Base-by-base conservation (phyloP, 2,113 vertebrate species). In the Rhegmatorhina hoffmannsi region DNA sequence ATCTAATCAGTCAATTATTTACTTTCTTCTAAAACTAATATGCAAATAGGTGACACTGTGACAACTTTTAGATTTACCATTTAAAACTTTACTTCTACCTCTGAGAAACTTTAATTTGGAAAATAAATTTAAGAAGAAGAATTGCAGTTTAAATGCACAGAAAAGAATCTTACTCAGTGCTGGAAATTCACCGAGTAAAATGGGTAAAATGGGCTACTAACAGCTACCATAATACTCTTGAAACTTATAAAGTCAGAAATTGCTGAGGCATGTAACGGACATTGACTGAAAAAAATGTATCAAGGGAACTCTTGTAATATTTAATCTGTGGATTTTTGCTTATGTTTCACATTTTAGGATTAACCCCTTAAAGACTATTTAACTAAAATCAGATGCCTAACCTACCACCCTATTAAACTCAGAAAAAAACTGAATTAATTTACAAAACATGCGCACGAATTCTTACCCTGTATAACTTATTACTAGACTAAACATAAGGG, bases 311-410 rank as follows among this genome's bases (percentile, higher is more conserved):
- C 94, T 44, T 94, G 63, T 80, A 94, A 96, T 97, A 97, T 81
- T 96, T 96, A 60, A 96, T 96, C 94, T 97, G 98, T 98, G 98
- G 98, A 98, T 98, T 98, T 98, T 98, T 98, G 98, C 97, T 97
- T 96, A 96, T 96, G 86, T 97, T 98, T 97, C 95, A 92, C 97
- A 96, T 84, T 98, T 97, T 92, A 96, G 92, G 98, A 98, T 98
- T 98, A 98, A 98, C 98, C 98, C 98, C 98, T 98, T 98, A 98
- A 95, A 91, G 80, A 95, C 89, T 94, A 91, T 46, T 93, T 64
- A 95, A 84, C 97, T 97, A 94, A 96, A 98, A 97, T 95, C 81
- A 96, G 59, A 95, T 72, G 88, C 91, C 67, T 96, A 93, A 78
- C 81, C 62, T 97, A 95, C 47, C 5, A 91, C 84, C 53, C 84